Evolutionary conservation across 92 coral and sea anemone species (phyloP), one percentile per base, ranked within the genome.

Genomic region (Chrysogorgia sp.): DNA sequence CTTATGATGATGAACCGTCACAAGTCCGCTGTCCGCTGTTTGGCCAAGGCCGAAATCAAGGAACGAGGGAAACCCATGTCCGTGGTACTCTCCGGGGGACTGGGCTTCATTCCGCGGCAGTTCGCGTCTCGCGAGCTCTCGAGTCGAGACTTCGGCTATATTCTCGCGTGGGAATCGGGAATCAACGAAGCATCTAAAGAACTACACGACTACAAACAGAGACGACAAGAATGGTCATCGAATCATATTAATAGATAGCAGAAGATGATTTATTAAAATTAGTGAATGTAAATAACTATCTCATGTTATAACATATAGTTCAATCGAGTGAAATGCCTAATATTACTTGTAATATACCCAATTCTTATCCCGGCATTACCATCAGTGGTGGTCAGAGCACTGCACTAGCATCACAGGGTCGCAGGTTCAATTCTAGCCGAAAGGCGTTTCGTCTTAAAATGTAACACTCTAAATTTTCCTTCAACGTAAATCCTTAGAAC

Each of bases 111-210:
- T 55, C 90, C 85, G 71, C 77, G 99, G 25, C 94, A 91, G 14
- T 79, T 86, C 25, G 75, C 85, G 56, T 75, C 74, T 20, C 67
- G 82, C 66, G 82, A 69, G 82, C 71, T 58, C 41, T 60, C 85
- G 4, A 88, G 87, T 24, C 66, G 63, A 14, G 96, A 92, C 32
- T 96, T 89, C 52, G 99, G 99, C 3, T 87, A 91, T 43, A 86
- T 90, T 30, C 86, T 96, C 57, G 89, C 88, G 21, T 96, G 99
- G 99, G 99, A 96, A 34, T 91, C 99, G 15, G 92, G 92, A 29
- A 68, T 96, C 40, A 80, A 81, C 26, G 90, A 88, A 47, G 97
- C 92, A 58, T 88, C 87, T 55, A 83, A 87, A 66, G 56, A 81
- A 31, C 82, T 96, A 58, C 71, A 80, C 20, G 83, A 82, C 26